A percentile compares a stretch with the other conserved stretches of the same genome.
These are phyloP conservation scores for Podargus strigoides DNA, from an alignment of 2,797 vertebrate genomes.

Conservation along the genomic window DNA sequence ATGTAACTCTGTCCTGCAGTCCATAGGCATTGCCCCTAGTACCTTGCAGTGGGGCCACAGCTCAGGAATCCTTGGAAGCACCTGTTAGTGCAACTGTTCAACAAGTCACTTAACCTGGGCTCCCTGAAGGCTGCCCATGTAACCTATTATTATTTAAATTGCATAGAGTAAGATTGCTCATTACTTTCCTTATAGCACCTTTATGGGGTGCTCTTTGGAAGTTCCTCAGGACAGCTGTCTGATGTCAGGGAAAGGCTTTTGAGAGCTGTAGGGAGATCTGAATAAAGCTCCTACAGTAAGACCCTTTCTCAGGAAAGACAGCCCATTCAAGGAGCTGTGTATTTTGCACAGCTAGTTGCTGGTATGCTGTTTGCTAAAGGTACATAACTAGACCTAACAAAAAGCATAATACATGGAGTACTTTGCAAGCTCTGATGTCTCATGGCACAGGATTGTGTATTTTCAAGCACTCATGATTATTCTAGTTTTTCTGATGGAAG, in stretches of 20 bases:
- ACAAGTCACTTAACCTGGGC: accelerated
- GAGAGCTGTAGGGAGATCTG: neutral
- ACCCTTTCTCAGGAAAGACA: neutral
- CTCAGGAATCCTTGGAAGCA: neutral
- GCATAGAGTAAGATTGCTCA: neutral
- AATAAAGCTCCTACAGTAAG: neutral
- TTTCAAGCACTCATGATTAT: neutral
- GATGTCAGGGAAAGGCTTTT: neutral
- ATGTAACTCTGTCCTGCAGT: neutral
- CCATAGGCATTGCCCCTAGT: neutral
- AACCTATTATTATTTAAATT: neutral
- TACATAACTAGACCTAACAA: neutral
- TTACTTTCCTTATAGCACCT: neutral
- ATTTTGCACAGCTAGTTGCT: neutral
- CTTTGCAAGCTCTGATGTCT: neutral
- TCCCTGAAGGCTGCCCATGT: neutral
- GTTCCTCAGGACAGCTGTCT: neutral
- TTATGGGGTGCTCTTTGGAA: neutral
- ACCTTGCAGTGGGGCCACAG: neutral
- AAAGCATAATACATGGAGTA: neutral
- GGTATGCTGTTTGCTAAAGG: neutral
- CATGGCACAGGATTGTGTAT: neutral
- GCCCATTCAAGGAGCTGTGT: neutral
- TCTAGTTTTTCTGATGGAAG: slow-evolving; percentile 19
- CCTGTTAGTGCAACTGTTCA: neutral